Evolutionary conservation across 2,888 invertebrate species (phyloP).

Genomic region (Nudaria mundana): DNA sequence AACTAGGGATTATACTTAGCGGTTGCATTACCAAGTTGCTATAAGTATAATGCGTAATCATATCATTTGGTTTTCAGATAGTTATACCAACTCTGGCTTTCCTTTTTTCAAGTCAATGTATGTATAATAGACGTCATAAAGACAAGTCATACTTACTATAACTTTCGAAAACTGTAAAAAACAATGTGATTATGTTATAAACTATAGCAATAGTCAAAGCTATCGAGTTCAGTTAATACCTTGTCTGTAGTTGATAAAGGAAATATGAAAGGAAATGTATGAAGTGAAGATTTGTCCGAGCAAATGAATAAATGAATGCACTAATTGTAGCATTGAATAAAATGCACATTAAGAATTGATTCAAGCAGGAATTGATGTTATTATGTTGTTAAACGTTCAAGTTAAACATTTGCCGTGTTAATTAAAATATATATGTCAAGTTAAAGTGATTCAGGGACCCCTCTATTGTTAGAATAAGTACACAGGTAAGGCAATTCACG

Average conservation of each 20-base stretch:
- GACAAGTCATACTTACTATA: too few species aligned
- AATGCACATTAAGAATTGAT: conserved; percentile 28
- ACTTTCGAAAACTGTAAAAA: too few species aligned
- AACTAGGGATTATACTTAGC: conserved; percentile 11
- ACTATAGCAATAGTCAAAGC: conserved; percentile 5
- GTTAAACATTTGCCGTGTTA: conserved; percentile 30
- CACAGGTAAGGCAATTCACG: conserved; percentile 34
- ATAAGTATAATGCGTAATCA: too few species aligned
- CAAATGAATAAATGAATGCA: conserved; percentile 9
- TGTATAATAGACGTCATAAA: too few species aligned
- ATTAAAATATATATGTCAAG: conserved; percentile 32
- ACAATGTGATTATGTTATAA: conserved; percentile 28
- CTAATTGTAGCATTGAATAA: conserved; percentile 20
- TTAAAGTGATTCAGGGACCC: conserved; percentile 39
- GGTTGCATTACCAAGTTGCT: too few species aligned
- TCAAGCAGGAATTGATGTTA: conserved; percentile 31
- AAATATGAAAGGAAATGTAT: conserved; percentile 6
- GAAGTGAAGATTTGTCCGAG: conserved; percentile 13
- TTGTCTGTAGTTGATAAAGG: too few species aligned
- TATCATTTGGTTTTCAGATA: too few species aligned
- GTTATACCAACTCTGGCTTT: too few species aligned
- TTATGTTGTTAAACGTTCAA: conserved; percentile 31
- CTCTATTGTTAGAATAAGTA: conserved; percentile 44
- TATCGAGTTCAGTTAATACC: too few species aligned
- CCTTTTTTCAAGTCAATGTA: too few species aligned